Base-by-base conservation (phyloP, 2,113 vertebrate genomes). In the Mionectes macconnelli region DNA sequence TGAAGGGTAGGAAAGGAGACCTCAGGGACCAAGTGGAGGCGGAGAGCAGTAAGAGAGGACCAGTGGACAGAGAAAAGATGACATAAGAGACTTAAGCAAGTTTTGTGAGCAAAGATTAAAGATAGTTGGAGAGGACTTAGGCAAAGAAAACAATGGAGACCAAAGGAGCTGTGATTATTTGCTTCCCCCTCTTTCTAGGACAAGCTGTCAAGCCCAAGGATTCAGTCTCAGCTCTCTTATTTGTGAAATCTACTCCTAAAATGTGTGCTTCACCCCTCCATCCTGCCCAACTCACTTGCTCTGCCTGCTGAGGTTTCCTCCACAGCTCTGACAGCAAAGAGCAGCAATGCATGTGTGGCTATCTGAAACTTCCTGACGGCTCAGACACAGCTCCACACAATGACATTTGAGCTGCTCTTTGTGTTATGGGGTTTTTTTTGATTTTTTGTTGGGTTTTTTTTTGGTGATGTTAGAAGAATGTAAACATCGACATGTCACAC, bases 21-120 rank as follows among this genome's bases (percentile, higher is more conserved):
- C 17, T 37, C 0, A 0, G 52, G 45, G 74, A 5, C 17, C 25
- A 74, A 3, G 28, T 7, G 6, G 24, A 52, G 62, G 27, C 3
- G 2, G 14, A 62, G 10, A 66, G 4, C 42, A 30, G 13, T 40
- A 42, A 56, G 28, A 66, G 13, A 16, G 12, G 19, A 74, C 4
- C 12, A 12, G n/a, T 22, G 49, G 20, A 7, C 15, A 66, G n/a
- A 35, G 57, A 59, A 60, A 13, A 81, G 47, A 68, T 22, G 30
- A 70, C 74, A 24, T 40, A 56, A 52, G 68, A 55, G 9, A 39
- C 22, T 47, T 18, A 8, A 33, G 63, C 23, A 56, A 70, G 18
- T 50, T 47, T 18, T 73, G 28, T 24, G 10, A 59, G 33, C 18
- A 45, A 67, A 76, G 44, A 66, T 62, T 80, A 35, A 57, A 50